These are phyloP conservation scores for Lochmaea crataegi DNA, from an alignment of 2,888 invertebrate species.

Conservation along the genomic window DNA sequence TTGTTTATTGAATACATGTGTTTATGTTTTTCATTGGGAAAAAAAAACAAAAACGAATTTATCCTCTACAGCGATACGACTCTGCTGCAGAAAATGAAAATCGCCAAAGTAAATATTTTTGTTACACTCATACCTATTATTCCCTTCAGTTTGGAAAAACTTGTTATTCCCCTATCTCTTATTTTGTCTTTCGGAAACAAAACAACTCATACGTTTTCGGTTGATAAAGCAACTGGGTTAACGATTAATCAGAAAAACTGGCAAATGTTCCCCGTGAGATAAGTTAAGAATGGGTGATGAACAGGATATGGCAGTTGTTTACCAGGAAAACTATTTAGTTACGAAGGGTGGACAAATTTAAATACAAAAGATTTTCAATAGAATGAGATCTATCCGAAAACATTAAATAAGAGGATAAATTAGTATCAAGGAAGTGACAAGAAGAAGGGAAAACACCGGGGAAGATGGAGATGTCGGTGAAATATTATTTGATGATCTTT, in stretches of 20 bases:
- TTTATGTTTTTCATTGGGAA: not conserved
- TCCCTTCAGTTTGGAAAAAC: slow-evolving; percentile 28
- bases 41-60: not conserved
- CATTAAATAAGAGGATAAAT: not conserved
- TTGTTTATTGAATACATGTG: not conserved
- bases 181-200: slow-evolving; percentile 31
- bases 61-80: not conserved
- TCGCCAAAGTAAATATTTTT: slow-evolving; percentile 31
- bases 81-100: slow-evolving; percentile 12
- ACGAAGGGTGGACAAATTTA: not conserved
- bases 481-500: too few relatives aligned
- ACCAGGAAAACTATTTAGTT: not conserved
- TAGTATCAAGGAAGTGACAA: not conserved
- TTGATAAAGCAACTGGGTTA: slow-evolving; percentile 36
- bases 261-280: slow-evolving; percentile 26
- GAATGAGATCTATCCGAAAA: too few relatives aligned
- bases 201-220: slow-evolving; percentile 36
- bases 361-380: not conserved
- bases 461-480: too few relatives aligned
- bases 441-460: too few relatives aligned
- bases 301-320: not conserved
- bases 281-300: slow-evolving; percentile 8
- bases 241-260: slow-evolving; percentile 30
- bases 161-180: slow-evolving; percentile 34
- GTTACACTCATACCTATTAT: slow-evolving; percentile 20